phyloP scores from a whole-genome alignment of 1,140 invertebrate genomes.

The Tigriopus japonicus region DNA sequence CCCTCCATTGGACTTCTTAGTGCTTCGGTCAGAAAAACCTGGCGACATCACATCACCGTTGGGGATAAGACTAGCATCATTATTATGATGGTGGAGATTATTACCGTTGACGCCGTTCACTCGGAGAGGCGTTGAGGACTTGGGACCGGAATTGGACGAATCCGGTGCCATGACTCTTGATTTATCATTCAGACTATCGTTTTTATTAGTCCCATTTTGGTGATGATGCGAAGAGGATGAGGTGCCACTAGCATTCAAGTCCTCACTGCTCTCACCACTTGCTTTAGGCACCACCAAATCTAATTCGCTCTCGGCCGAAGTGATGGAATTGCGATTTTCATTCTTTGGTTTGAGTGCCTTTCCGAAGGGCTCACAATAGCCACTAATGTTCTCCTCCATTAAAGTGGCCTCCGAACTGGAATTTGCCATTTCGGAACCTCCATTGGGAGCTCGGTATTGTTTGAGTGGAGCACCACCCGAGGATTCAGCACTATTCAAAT shows the following conservation, averaged over 20 bases:
- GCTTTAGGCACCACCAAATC: too few relatives aligned
- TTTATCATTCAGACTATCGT: slow-evolving; percentile 12
- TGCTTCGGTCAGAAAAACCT: slow-evolving; percentile 12
- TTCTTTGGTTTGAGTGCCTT: slow-evolving; percentile 3
- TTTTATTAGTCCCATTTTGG: slow-evolving; percentile 6
- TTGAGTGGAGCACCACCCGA: neutral
- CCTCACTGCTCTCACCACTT: slow-evolving; percentile 1
- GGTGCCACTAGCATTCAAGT: neutral
- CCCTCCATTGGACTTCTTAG: slow-evolving; percentile 20
- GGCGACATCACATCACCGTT: slow-evolving; percentile 9
- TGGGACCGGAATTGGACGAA: neutral
- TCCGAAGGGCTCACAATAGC: slow-evolving; percentile 15
- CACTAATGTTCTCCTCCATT: slow-evolving; percentile 14
- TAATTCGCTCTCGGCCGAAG: slow-evolving; percentile 7
- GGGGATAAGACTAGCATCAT: neutral
- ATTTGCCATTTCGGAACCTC: neutral
- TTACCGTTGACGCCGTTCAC: neutral
- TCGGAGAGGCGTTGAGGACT: neutral
- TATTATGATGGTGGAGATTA: neutral
- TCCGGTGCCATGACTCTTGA: neutral
- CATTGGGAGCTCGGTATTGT: neutral
- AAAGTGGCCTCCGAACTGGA: slow-evolving; percentile 1
- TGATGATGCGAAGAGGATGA: slow-evolving; percentile 4
- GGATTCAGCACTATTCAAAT: neutral
- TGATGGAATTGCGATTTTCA: slow-evolving; percentile 8